These are phyloP conservation scores for Hyposoter didymator DNA, from an alignment of 2,888 invertebrate genomes.

Conservation along the genomic window DNA sequence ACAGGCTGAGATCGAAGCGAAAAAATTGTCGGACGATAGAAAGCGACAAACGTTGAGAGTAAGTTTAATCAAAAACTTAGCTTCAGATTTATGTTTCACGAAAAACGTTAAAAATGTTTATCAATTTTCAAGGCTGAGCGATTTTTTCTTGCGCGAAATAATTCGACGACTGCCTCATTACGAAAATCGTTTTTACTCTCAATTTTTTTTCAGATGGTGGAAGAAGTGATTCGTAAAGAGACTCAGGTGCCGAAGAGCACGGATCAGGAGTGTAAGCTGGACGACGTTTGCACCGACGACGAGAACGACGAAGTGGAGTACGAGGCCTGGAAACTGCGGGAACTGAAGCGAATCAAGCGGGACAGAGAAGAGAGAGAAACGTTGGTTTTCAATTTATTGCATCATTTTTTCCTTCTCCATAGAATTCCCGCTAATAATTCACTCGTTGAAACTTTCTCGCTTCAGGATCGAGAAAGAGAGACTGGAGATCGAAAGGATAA, in stretches of 20 bases:
- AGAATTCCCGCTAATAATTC: not conserved
- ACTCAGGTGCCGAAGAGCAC: slow-evolving; percentile 85
- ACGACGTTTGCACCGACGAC: slow-evolving; percentile 96
- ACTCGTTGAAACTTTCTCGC: slow-evolving; percentile 67
- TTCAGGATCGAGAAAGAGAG: slow-evolving; percentile 93
- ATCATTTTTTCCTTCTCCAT: not conserved
- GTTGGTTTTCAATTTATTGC: slow-evolving; percentile 85
- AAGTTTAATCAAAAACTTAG: slow-evolving; percentile 22
- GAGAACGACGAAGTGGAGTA: slow-evolving; percentile 98
- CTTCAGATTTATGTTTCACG: no score
- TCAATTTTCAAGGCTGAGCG: no score
- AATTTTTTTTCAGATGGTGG: slow-evolving; percentile 88
- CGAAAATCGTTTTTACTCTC: not conserved
- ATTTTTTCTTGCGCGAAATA: not conserved
- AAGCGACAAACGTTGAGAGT: slow-evolving; percentile 93
- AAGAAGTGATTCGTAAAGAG: slow-evolving; percentile 95
- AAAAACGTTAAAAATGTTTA: no score
- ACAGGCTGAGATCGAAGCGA: slow-evolving; percentile 92
- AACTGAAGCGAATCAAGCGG: slow-evolving; percentile 97
- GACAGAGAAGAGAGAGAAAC: slow-evolving; percentile 97
- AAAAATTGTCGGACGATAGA: slow-evolving; percentile 94
- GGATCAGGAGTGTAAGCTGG: slow-evolving; percentile 91
- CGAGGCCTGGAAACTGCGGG: slow-evolving; percentile 98
- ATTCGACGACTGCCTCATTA: not conserved
- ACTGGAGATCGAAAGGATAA: slow-evolving; percentile 94